Evolutionary conservation across 2,797 vertebrate species (phyloP).

Genomic region (Necrosyrtes monachus): DNA sequence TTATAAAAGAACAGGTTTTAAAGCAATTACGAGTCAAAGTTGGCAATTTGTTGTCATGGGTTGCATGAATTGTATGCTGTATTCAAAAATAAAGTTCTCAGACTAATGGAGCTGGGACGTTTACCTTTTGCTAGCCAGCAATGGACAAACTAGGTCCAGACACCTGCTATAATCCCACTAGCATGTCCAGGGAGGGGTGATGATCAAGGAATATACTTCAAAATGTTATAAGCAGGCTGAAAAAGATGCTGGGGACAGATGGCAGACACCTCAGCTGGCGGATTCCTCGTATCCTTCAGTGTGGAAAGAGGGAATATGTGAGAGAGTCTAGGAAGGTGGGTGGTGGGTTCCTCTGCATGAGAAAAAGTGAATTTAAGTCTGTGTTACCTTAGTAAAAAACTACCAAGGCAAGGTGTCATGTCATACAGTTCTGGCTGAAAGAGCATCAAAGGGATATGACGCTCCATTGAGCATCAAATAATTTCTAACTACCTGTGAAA

Average conservation of each 20-base stretch:
- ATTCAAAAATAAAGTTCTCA: neutral
- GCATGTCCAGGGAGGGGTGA: neutral
- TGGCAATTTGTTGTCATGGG: neutral
- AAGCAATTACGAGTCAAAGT: neutral
- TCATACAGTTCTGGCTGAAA: neutral
- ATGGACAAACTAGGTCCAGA: neutral
- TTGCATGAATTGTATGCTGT: neutral
- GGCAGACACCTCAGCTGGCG: neutral
- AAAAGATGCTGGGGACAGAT: neutral
- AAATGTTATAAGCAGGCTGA: neutral
- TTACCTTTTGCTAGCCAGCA: neutral
- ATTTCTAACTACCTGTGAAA: neutral
- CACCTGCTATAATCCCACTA: neutral
- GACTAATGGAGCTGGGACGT: fast-evolving
- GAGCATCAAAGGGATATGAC: neutral
- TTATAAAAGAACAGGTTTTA: neutral
- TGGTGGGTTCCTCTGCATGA: neutral
- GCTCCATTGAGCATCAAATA: neutral
- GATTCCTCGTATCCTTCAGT: neutral
- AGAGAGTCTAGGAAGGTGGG: neutral
- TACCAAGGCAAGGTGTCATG: neutral
- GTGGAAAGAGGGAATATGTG: neutral
- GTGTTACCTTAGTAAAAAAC: neutral
- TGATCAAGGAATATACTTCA: neutral
- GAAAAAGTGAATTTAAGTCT: neutral